These are phyloP conservation scores for Cerastis rubricosa DNA, from an alignment of 2,888 invertebrate genomes.

Conservation along the genomic window DNA sequence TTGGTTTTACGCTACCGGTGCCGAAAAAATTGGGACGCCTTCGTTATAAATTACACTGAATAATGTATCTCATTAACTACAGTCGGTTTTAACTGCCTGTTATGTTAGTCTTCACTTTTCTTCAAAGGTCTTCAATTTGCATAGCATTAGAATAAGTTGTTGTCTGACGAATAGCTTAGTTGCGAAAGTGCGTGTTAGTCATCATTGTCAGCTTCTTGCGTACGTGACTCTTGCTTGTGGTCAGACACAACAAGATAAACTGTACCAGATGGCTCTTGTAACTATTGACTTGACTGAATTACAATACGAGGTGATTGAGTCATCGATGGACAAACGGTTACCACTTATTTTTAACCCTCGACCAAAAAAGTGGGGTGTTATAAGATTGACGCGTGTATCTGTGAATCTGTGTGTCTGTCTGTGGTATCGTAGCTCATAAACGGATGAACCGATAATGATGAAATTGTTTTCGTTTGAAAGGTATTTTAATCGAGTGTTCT, in stretches of 20 bases:
- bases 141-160: slow-evolving; percentile 66
- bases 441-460: too few species aligned
- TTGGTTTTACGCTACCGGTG: slow-evolving; percentile 6
- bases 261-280: slow-evolving; percentile 16
- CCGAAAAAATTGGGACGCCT: not conserved
- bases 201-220: slow-evolving; percentile 37
- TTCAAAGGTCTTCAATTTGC: slow-evolving; percentile 61
- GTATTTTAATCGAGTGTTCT: too few species aligned
- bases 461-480: too few species aligned
- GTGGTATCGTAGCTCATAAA: too few species aligned
- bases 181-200: slow-evolving; percentile 62
- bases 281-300: not conserved
- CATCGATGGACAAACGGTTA: not conserved
- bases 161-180: slow-evolving; percentile 49
- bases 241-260: slow-evolving; percentile 9
- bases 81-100: slow-evolving; percentile 6
- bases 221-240: slow-evolving; percentile 23
- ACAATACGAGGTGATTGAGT: not conserved
- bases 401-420: too few species aligned
- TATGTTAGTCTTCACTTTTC: slow-evolving; percentile 45
- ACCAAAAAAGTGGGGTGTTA: too few species aligned
- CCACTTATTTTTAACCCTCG: too few species aligned
- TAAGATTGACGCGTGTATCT: too few species aligned
- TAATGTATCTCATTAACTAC: slow-evolving; percentile 39
- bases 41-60: slow-evolving; percentile 23